A percentile compares a stretch with the other conserved stretches of the same genome.
These are phyloP conservation scores for Crossoptilon crossoptilon DNA, from an alignment of 2,797 vertebrate species.

Conservation along the genomic window DNA sequence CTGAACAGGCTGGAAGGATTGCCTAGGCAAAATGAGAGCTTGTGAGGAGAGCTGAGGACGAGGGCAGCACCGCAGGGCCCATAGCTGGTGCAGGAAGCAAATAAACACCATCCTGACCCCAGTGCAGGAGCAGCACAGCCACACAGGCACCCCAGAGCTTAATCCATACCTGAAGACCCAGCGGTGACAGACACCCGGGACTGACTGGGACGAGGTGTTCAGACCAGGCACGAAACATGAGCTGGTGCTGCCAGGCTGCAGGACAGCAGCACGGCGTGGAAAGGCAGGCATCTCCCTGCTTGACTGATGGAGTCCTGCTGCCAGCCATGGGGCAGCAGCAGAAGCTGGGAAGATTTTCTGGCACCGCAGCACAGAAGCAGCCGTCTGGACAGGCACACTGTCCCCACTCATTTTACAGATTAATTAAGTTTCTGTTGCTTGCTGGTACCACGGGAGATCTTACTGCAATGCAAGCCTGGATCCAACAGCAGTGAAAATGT, in stretches of 20 bases:
- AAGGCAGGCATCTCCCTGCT: neutral
- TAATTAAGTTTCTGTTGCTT: neutral
- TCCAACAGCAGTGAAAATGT: neutral
- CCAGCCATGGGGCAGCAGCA: neutral
- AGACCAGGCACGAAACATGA: neutral
- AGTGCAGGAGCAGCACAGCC: neutral
- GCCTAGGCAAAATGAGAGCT: neutral
- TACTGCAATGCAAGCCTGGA: neutral
- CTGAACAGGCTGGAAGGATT: neutral
- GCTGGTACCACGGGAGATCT: neutral
- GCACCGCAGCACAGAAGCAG: neutral
- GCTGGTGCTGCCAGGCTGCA: neutral
- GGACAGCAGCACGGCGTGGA: neutral
- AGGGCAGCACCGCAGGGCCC: neutral
- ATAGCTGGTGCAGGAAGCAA: neutral
- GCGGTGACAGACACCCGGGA: neutral
- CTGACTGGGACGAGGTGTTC: rapidly evolving
- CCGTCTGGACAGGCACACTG: neutral
- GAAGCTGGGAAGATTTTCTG: neutral
- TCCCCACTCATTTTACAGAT: neutral
- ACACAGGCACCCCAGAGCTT: neutral
- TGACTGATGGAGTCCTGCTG: neutral
- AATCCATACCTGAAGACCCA: neutral
- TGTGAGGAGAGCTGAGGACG: neutral
- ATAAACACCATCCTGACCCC: rapidly evolving